Conservation (phyloP, 2,797 vertebrate genomes). For the Lepus townsendii region DNA sequence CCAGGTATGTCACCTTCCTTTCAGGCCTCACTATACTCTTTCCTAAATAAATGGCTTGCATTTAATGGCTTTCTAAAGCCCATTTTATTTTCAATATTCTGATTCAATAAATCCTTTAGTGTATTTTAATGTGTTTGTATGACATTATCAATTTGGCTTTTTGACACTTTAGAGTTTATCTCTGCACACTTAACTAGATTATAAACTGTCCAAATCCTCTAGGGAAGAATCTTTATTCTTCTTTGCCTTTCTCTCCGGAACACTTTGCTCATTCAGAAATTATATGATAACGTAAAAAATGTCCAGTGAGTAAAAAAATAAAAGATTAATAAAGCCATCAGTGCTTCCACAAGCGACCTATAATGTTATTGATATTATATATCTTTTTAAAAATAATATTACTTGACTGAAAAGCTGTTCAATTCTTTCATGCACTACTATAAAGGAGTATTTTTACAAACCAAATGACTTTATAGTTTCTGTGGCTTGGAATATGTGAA, state of each 20-base stretch:
- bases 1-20: not conserved
- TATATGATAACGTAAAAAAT: not conserved
- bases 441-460: slow-evolving; percentile 9
- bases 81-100: slow-evolving; percentile 6
- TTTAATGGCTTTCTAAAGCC: not conserved
- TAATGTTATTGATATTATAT: not conserved
- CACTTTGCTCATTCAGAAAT: not conserved
- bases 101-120: slow-evolving; percentile 1
- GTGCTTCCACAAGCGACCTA: not conserved
- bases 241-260: slow-evolving; percentile 1
- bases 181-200: slow-evolving; percentile 17
- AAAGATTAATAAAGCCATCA: slow-evolving; percentile 46
- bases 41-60: not conserved
- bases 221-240: not conserved
- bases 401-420: slow-evolving; percentile 38
- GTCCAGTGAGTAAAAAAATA: not conserved
- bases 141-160: slow-evolving; percentile 9
- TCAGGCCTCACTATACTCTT: not conserved
- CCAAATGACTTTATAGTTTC: not conserved
- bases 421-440: not conserved
- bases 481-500: not conserved
- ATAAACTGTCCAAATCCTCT: not conserved
- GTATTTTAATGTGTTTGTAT: not conserved
- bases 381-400: slow-evolving; percentile 32
- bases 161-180: slow-evolving; percentile 22